A percentile compares a stretch with the other conserved stretches of the same genome.
Evolutionary conservation across 2,888 invertebrate species (phyloP).

Genomic region (Philopedon plagiatum): DNA sequence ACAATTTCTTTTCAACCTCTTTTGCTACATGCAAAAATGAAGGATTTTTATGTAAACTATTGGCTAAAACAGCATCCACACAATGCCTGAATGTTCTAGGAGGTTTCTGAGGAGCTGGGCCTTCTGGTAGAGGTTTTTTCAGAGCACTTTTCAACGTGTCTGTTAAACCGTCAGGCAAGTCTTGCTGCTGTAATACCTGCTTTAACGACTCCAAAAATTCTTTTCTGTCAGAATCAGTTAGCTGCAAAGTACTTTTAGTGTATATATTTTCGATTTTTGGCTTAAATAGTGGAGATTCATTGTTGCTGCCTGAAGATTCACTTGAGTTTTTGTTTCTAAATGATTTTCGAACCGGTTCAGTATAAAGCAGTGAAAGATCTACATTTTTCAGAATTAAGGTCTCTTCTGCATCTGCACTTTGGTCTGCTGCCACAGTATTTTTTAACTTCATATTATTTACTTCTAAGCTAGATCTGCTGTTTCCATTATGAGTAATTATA

Average conservation of each 20-base stretch:
- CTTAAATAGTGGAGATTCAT: conserved; percentile 36
- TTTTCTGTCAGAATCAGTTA: conserved; percentile 50
- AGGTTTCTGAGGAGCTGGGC: conserved; percentile 84
- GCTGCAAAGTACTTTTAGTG: conserved; percentile 59
- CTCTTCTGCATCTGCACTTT: conserved; percentile 4
- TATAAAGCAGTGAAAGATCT: conserved; percentile 60
- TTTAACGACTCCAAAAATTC: conserved; percentile 41
- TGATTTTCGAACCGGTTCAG: conserved; percentile 64
- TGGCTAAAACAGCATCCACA: conserved; percentile 18
- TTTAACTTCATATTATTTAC: background rate
- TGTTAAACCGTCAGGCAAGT: conserved; percentile 61
- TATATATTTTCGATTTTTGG: conserved; percentile 55
- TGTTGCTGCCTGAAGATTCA: conserved; percentile 31
- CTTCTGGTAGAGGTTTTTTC: conserved; percentile 77
- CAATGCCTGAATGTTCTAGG: conserved; percentile 75
- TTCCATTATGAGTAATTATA: background rate
- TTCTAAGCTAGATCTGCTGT: background rate
- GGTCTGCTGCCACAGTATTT: background rate
- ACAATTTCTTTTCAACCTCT: conserved; percentile 16
- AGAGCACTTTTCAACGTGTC: conserved; percentile 78
- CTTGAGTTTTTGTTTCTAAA: conserved; percentile 55
- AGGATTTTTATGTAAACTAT: conserved; percentile 51
- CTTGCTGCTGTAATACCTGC: conserved; percentile 39
- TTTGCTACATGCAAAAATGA: conserved; percentile 58
- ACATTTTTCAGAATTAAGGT: conserved; percentile 48